Evolutionary conservation across 2,888 invertebrate genomes (phyloP).

Genomic region (Mythimna loreyi): DNA sequence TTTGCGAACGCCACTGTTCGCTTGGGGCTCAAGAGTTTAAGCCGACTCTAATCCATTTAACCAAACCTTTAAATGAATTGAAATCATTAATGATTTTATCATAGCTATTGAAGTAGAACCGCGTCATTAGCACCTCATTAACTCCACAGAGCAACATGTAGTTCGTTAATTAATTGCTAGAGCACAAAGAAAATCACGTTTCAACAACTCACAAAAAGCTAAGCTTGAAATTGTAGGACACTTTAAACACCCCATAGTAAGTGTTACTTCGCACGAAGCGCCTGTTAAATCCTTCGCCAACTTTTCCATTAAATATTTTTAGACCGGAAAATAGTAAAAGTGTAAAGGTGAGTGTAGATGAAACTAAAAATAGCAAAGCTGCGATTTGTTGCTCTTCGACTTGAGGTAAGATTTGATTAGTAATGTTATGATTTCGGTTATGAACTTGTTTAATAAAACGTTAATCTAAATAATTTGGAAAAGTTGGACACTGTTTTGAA

Average conservation of each 20-base stretch:
- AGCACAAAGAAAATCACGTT: slow-evolving; percentile 7
- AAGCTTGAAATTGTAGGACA: slow-evolving; percentile 17
- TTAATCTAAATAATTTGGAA: too few species aligned
- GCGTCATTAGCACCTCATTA: slow-evolving; percentile 6
- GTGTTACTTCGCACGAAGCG: slow-evolving; percentile 30
- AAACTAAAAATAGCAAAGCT: not conserved
- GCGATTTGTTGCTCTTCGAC: slow-evolving; percentile 15
- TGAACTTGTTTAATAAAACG: too few species aligned
- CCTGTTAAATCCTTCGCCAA: slow-evolving; percentile 26
- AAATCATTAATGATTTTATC: not conserved
- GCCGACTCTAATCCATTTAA: not conserved
- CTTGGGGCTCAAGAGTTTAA: too few species aligned
- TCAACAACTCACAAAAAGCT: slow-evolving; percentile 11
- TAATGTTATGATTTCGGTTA: not conserved
- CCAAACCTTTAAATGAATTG: too few species aligned
- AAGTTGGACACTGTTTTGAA: too few species aligned
- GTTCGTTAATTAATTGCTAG: slow-evolving; percentile 23
- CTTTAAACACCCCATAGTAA: slow-evolving; percentile 18
- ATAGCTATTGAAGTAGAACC: not conserved
- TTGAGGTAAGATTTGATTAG: not conserved
- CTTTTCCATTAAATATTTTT: slow-evolving; percentile 34
- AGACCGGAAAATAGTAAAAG: slow-evolving; percentile 10
- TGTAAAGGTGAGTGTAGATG: slow-evolving; percentile 15
- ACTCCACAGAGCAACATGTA: slow-evolving; percentile 28
- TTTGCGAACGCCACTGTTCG: too few species aligned